phyloP scores from a whole-genome alignment of 2,797 vertebrate genomes.

The Dromococcyx pavoninus region DNA sequence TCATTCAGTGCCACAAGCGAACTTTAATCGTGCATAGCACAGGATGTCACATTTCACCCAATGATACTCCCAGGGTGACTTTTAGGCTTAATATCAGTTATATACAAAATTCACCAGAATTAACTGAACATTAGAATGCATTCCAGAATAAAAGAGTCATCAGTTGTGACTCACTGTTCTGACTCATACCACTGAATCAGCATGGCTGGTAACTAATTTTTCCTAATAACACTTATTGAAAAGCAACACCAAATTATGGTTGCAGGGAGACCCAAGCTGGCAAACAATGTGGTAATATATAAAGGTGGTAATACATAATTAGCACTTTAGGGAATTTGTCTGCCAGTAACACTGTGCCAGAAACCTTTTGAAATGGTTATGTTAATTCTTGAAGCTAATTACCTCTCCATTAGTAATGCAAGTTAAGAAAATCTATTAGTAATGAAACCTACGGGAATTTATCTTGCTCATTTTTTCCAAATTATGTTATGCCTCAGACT shows the following conservation, averaged over 20 bases:
- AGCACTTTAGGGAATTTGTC: neutral
- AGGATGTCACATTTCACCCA: neutral
- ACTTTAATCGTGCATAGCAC: neutral
- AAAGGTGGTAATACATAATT: neutral
- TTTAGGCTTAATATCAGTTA: neutral
- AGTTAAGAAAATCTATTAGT: neutral
- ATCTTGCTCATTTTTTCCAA: neutral
- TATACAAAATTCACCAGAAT: neutral
- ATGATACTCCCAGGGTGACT: neutral
- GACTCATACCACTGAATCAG: neutral
- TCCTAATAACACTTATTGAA: neutral
- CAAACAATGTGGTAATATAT: neutral
- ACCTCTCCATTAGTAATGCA: neutral
- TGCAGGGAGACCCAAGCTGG: neutral
- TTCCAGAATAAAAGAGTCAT: neutral
- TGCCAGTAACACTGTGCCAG: neutral
- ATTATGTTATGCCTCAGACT: neutral
- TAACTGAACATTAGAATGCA: neutral
- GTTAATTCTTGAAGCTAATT: neutral
- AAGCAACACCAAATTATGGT: neutral
- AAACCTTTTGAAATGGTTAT: neutral
- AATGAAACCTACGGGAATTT: neutral
- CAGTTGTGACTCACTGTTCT: neutral
- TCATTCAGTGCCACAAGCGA: neutral
- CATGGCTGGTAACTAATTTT: neutral